Evolutionary conservation across 2,113 vertebrate species (phyloP), one percentile per base, ranked within the genome.

Genomic region (Cervus canadensis): DNA sequence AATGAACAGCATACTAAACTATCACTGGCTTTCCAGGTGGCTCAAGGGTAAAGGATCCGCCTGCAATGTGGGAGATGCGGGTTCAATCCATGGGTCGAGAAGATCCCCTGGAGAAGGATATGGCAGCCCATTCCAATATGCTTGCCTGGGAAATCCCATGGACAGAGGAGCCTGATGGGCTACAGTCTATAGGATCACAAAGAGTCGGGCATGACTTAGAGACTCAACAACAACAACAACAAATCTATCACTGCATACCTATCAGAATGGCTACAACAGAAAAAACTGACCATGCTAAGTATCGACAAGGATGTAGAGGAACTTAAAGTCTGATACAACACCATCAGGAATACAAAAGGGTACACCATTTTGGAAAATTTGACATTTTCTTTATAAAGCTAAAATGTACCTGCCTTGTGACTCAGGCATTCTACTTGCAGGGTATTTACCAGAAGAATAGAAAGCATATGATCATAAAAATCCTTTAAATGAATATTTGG

Each of bases 41-140:
- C 71, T 40, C 23, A 74, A 1, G 5, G 36, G 5, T 25, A 14
- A 74, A 25, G 19, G 25, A 43, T 26, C 21, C 0, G 0, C 12
- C 71, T 26, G 36, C 36, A 74, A 14, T 43, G 11, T 3, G 0
- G 6, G 36, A 26, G 71, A 74, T 0, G 1, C 5, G 5, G 11
- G 7, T 23, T 74, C 21, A 40, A 13, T 25, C 71, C 36, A 13
- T 26, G 1, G 36, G 36, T 74, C 0, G 0, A 25, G 36, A 74
- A 6, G 36, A 74, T 74, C 6, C 36, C 21, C 36, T 26, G 36
- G n/a, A 74, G 71, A 74, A 74, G 14, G 40, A 43, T 25, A 43
- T 25, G 23, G 12, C 71, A 43, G 12, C 19, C 19, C 67, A 13
- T 26, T 76, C 71, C 40, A 76, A 23, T 76, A 15, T 76, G 14